Evolutionary conservation across 2,797 vertebrate genomes (phyloP), one percentile per base, ranked within the genome.

Genomic region (Pteronotus mesoamericanus): DNA sequence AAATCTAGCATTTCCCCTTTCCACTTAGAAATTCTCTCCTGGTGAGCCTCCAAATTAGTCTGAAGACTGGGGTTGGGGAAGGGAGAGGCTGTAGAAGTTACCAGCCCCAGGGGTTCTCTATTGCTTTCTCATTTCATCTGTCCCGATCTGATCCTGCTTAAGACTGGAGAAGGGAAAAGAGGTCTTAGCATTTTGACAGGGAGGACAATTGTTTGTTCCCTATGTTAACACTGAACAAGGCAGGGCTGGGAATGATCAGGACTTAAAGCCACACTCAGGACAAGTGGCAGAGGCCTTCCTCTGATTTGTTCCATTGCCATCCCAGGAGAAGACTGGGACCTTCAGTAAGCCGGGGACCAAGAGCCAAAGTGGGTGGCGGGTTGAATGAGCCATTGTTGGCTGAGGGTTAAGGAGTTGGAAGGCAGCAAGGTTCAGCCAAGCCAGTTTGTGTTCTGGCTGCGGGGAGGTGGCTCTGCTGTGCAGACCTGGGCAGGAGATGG

Each of bases 391-490:
- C 86, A 15, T 29, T 9, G 1, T 2, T 24, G 10, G 37, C 61
- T 10, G 34, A 39, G 69, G 34, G 57, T 19, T 29, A 61, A 77
- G 37, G 37, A 34, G 24, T 3, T 3, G 22, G 51, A 89, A 48
- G 69, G 51, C 21, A 37, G 68, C 83, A 69, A 78, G n/a, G 14
- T 0, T 1, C 3, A 34, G 14, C 15, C 57, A 1, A 9, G 12
- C 1, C 0, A 0, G 6, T 48, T 48, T 46, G 44, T 26, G 79
- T 34, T 32, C 48, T 24, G 11, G 37, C 83, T 74, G 5, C 0
- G 0, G 7, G 10, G n/a, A 26, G 44, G 48, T 22, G 44, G 39
- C 59, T 82, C 39, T 9, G 14, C 12, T 39, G 9, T 4, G 39
- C 48, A 42, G 71, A 64, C 9, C 10, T 9, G 11, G 1, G 34